These are phyloP conservation scores for Actias luna DNA, from an alignment of 2,888 invertebrate species.

Conservation along the genomic window DNA sequence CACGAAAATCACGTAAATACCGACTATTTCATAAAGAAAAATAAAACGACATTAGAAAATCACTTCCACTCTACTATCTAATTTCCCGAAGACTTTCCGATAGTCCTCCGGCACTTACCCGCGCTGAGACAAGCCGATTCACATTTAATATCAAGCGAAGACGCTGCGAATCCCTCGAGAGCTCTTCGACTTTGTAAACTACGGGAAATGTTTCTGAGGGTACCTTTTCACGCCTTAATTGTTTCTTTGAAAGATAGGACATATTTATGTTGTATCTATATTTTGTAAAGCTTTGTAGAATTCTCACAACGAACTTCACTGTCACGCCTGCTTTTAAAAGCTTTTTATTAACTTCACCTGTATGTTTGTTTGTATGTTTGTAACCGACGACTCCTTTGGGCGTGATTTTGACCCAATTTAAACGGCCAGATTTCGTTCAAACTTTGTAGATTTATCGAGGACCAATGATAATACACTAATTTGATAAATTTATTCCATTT, in stretches of 20 bases:
- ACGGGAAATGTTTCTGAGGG: constrained; percentile 1
- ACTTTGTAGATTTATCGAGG: no score
- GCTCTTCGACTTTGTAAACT: constrained; percentile 7
- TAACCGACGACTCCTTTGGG: no score
- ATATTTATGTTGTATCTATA: neutral
- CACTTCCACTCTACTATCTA: neutral
- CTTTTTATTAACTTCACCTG: no score
- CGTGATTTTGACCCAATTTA: no score
- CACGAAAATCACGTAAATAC: no score
- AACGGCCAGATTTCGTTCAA: no score
- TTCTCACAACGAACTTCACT: no score
- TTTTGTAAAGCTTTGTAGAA: neutral
- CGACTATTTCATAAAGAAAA: neutral
- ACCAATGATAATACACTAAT: no score
- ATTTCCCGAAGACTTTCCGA: constrained; percentile 1
- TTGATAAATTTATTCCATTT: no score
- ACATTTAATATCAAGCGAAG: constrained; percentile 6
- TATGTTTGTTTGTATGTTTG: no score
- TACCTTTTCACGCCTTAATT: constrained; percentile 4
- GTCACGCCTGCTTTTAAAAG: no score
- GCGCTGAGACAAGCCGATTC: constrained; percentile 1
- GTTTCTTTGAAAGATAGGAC: constrained; percentile 3
- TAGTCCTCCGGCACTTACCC: constrained; percentile 1
- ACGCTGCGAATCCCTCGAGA: neutral
- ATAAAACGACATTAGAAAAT: neutral